Evolutionary conservation across 2,888 invertebrate species (phyloP).

Genomic region (Geotrupes spiniger): DNA sequence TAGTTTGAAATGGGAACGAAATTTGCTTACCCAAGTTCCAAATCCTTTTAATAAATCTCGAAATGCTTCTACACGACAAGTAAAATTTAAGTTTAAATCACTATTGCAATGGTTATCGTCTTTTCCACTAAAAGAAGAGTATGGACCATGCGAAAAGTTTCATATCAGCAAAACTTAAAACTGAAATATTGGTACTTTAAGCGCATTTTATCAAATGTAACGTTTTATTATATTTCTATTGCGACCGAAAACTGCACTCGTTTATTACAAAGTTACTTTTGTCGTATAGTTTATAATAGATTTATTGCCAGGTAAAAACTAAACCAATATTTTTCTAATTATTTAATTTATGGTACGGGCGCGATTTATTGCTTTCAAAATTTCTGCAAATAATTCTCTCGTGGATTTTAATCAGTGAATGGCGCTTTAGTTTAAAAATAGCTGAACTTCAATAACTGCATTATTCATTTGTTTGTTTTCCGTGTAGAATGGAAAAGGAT

Average conservation of each 20-base stretch:
- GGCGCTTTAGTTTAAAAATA: neutral
- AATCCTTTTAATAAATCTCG: slow-evolving; percentile 2
- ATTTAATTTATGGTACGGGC: slow-evolving; percentile 1
- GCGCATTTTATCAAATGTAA: slow-evolving; percentile 42
- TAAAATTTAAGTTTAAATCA: slow-evolving; percentile 6
- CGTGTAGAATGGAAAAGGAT: too few species aligned
- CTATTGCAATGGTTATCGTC: slow-evolving; percentile 28
- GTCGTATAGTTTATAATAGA: slow-evolving; percentile 19
- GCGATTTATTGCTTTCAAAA: neutral
- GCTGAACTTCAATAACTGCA: neutral
- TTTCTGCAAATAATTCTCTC: neutral
- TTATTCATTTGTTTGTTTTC: neutral
- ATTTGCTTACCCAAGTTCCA: neutral
- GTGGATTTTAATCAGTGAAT: slow-evolving; percentile 3
- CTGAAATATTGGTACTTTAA: slow-evolving; percentile 42
- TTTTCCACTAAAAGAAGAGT: slow-evolving; percentile 31
- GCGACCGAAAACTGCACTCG: slow-evolving; percentile 34
- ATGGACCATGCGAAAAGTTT: slow-evolving; percentile 38
- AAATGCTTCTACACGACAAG: neutral
- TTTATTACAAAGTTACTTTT: slow-evolving; percentile 29
- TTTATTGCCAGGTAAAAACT: slow-evolving; percentile 17
- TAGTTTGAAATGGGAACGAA: too few species aligned
- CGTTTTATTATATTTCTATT: slow-evolving; percentile 40
- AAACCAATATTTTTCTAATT: slow-evolving; percentile 15
- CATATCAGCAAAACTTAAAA: slow-evolving; percentile 43